Evolutionary conservation across 2,888 invertebrate genomes (phyloP), one percentile per base, ranked within the genome.

Genomic region (Polyploca ridens): DNA sequence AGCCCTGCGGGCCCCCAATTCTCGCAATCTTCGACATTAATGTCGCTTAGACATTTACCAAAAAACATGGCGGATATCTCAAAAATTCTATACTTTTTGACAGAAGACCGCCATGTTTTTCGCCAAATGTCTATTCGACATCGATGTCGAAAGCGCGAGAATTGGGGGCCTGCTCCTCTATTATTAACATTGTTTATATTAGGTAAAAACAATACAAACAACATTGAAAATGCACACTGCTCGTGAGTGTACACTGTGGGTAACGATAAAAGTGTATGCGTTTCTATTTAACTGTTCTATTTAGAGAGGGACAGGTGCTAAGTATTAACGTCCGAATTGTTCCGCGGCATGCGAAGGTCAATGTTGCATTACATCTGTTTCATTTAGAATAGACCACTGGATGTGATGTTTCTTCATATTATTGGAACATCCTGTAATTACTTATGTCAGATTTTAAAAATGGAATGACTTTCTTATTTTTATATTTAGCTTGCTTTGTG

Each of bases 261-360:
- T 49, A 49, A 16, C 57, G 61, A 64, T 65, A 61, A 65, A 62
- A 66, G 58, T 62, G 46, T 49, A 49, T 49, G 49, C 49, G 58
- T 66, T 46, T 58, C 64, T 33, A 38, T 49, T 49, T 49, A 49
- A 49, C 49, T 49, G 49, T 62, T 66, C 69, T 65, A 69, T 69
- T 69, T 69, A 59, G 6, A 67, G 60, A 33, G 35, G 62, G 71
- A 74, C 80, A 81, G 81, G 80, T 81, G 81, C 66, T 62, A 65
- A 63, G 64, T 54, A 64, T 75, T 69, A 65, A 60, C 63, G 66
- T 71, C 66, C 59, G 72, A 63, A 66, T 61, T 63, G 66, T 66
- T 63, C 58, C 16, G 63, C n/a, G 72, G 44, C 67, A 73, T 66
- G 70, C 59, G 69, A 74, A 81, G 79, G 80, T 74, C 76, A 71